Evolutionary conservation across 2,888 invertebrate species (phyloP), one percentile per base, ranked within the genome.

Genomic region (Linyphia triangularis): DNA sequence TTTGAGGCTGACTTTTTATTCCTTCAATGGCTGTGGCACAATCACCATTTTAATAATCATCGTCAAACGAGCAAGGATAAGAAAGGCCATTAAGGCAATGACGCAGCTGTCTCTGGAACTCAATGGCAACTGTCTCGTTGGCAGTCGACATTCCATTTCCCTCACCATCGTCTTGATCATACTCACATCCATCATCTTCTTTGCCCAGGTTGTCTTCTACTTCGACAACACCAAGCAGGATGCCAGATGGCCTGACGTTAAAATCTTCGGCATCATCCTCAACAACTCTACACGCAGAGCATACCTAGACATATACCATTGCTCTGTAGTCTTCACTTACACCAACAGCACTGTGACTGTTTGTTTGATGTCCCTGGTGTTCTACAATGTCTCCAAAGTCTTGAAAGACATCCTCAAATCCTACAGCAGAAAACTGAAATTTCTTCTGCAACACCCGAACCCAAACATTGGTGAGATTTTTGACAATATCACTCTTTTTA

Each of bases 151-250:
- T 13, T 73, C 73, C 3, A 19, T 28, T 28, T 2, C 10, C n/a
- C 26, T 77, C 16, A 1, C 16, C 24, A 6, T 63, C 19, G 7
- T 61, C 3, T n/a, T 77, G 1, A 22, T 24, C 16, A 9, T 9
- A 10, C 22, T 77, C 4, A 19, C 19, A 1, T 7, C n/a, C 13
- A 24, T 77, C 13, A 37, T 77, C 30, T 28, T 37, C 16, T 9
- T 77, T 10, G 30, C 37, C 4, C 77, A 77, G 33, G 33, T 63
- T 2, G 37, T 40, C n/a, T 77, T 77, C 61, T 77, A 77, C 59
- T 61, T 77, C 26, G 63, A 40, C 24, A 30, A 61, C 24, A 40
- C 5, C 24, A n/a, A n/a, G n/a, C 61, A 77, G 22, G n/a, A 73
- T 19, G 26, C n/a, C n/a, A 30, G 77, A 10, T 77, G 61, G 40